Evolutionary conservation across 2,113 vertebrate genomes (phyloP).

Genomic region (Tychaedon coryphoeus): DNA sequence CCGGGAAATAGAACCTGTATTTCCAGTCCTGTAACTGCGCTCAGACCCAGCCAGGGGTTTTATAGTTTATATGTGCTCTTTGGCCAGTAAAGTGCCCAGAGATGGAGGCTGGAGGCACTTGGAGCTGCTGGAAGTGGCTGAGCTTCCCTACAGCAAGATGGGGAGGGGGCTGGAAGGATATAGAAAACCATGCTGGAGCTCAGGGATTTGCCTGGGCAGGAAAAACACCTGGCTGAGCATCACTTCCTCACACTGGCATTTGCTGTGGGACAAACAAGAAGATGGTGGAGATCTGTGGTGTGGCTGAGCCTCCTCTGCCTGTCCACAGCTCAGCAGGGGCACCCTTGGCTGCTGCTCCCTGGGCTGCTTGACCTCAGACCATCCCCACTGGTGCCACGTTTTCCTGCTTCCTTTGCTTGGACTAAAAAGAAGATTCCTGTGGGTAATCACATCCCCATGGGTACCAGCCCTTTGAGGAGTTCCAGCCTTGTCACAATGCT

Average conservation of each 20-base stretch:
- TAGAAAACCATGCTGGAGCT: fast-evolving
- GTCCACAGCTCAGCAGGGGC: fast-evolving
- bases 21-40: slow-evolving; percentile 3
- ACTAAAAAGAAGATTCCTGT: background rate
- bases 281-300: fast-evolving
- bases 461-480: background rate
- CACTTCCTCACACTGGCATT: fast-evolving
- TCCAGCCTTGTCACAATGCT: background rate
- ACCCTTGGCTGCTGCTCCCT: background rate
- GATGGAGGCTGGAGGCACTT: background rate
- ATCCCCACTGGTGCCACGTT: fast-evolving
- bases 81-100: background rate
- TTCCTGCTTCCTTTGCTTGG: background rate
- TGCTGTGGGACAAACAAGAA: background rate
- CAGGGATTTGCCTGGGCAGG: fast-evolving
- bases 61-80: background rate
- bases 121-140: background rate
- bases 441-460: too few relatives aligned
- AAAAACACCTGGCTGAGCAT: background rate
- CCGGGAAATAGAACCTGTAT: slow-evolving; percentile 51
- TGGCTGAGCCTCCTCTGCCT: background rate
- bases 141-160: background rate
- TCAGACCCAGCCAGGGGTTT: background rate
- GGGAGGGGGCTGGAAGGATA: background rate
- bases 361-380: background rate